phyloP scores from a whole-genome alignment of 2,888 invertebrate species.

The Acronicta leporina region DNA sequence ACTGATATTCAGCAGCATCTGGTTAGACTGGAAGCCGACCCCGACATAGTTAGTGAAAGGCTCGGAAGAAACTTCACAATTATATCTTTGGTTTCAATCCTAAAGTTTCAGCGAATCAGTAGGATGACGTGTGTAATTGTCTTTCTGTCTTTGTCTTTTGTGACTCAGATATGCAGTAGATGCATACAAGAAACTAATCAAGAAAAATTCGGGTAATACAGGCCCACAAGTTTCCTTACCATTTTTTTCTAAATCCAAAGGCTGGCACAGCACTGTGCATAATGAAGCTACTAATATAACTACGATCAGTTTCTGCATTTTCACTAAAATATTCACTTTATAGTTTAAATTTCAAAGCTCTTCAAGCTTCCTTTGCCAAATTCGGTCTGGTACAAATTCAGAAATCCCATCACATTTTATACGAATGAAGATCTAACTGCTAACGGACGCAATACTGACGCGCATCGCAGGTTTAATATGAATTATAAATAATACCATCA shows the following conservation, averaged over 20 bases:
- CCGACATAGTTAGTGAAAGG: no score
- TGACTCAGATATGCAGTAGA: neutral
- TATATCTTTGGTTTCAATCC: no score
- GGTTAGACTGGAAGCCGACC: no score
- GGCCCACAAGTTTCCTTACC: conserved; percentile 51
- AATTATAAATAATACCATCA: conserved; percentile 60
- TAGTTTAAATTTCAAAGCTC: neutral
- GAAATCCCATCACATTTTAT: conserved; percentile 47
- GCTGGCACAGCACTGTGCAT: conserved; percentile 60
- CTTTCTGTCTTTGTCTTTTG: no score
- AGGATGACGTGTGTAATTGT: no score
- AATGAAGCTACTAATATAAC: conserved; percentile 58
- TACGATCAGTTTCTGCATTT: conserved; percentile 54
- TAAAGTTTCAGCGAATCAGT: no score
- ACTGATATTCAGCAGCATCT: no score
- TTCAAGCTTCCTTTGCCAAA: conserved; percentile 1
- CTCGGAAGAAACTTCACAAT: no score
- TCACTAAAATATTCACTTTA: conserved; percentile 11
- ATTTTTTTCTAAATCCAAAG: conserved; percentile 58
- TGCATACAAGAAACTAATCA: neutral
- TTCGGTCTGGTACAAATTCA: conserved; percentile 20
- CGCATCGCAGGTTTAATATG: conserved; percentile 56
- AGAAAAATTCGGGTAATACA: neutral
- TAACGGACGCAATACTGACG: conserved; percentile 53
- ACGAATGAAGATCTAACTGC: conserved; percentile 14